Base-by-base conservation (phyloP, 2,113 vertebrate genomes). In the Mesitornis unicolor region DNA sequence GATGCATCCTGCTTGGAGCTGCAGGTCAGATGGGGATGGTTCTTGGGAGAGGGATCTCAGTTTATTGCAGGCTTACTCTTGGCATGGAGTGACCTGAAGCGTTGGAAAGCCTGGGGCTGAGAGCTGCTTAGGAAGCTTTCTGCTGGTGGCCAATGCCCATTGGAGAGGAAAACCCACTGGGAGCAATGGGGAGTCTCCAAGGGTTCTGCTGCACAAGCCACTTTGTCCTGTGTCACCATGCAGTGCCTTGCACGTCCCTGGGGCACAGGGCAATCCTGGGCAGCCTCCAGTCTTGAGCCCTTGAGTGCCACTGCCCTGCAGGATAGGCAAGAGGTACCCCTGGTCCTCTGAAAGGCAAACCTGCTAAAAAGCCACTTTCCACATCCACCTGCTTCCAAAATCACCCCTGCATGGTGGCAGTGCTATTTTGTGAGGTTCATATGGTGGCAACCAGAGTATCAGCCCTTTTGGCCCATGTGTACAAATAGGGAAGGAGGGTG, bases 61-160 rank as follows among this genome's bases (percentile, higher is more conserved):
- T 36, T 68, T 16, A 7, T 28, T 64, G 68, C 35, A 47, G 53
- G 28, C 13, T 87, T 1, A 1, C 25, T 54, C 47, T 74, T 60
- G 47, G 45, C 1, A 1, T 7, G 57, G 8, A 21, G 5, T 10
- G 15, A 15, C 15, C 16, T 11, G n/a, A 65, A 3, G 13, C 6
- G 3, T 13, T 43, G 78, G 33, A 74, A 87, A 85, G 11, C 20
- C 53, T 18, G 4, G 53, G 61, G 40, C 43, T 63, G 35, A 36
- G 80, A 64, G 38, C 47, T 64, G 13, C 43, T 69, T 53, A 29
- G 67, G 57, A 68, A 38, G 28, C 43, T 76, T 91, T 35, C 33
- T 89, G 42, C 64, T 48, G 50, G 50, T 87, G 50, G 4, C 5
- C 0, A 3, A 11, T 35, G 31, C 36, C 51, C 78, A 42, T 16